Conservation (phyloP, 2,888 invertebrate genomes). For the Platerodrilus igneus region DNA sequence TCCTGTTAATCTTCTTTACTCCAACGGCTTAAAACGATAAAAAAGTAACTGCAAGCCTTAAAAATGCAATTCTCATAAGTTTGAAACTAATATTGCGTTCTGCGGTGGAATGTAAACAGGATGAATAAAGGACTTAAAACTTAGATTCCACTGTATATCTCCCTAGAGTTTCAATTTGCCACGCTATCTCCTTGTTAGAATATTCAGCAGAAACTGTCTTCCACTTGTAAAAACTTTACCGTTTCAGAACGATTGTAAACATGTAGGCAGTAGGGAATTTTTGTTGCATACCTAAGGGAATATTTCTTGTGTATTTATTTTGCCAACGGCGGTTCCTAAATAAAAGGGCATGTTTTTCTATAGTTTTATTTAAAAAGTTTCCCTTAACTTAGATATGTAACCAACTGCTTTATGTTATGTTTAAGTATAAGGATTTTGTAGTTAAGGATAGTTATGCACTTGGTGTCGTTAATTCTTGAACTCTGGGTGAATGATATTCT, state of each 20-base stretch:
- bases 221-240: slow-evolving; percentile 19
- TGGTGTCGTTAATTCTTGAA: no score
- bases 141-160: slow-evolving; percentile 17
- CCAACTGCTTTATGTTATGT: no score
- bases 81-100: slow-evolving; percentile 20
- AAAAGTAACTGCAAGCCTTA: no score
- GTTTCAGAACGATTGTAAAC: slow-evolving; percentile 20
- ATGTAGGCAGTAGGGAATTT: slow-evolving; percentile 17
- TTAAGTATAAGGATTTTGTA: no score
- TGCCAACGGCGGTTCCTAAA: slow-evolving; percentile 13
- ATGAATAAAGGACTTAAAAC: slow-evolving; percentile 20
- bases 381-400: no score
- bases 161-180: slow-evolving; percentile 20
- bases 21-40: no score
- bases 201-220: slow-evolving; percentile 19
- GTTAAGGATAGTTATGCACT: no score
- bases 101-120: slow-evolving; percentile 20
- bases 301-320: slow-evolving; percentile 23
- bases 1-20: no score
- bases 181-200: slow-evolving; percentile 17
- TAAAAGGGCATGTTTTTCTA: no score
- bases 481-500: no score
- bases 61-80: no score
- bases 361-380: no score
- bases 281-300: slow-evolving; percentile 21